phyloP scores from a whole-genome alignment of 2,113 vertebrate species.

The Pelecanoides urinatrix region DNA sequence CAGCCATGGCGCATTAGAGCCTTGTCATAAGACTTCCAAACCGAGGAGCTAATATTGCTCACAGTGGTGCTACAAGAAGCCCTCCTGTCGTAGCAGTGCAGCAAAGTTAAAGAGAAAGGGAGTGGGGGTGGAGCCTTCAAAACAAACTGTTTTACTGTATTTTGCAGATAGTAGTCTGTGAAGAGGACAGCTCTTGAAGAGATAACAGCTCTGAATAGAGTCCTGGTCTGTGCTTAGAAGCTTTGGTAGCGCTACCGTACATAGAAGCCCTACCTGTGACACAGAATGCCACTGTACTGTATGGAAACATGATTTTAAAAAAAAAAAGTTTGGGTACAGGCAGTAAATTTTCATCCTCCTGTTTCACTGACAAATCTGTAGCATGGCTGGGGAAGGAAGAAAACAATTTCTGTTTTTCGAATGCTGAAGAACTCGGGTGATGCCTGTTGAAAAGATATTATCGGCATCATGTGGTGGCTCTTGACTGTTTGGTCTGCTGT shows the following conservation, averaged over 20 bases:
- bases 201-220: neutral
- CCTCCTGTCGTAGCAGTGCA: neutral
- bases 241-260: neutral
- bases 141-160: neutral
- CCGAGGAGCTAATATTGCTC: neutral
- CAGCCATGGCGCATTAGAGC: neutral
- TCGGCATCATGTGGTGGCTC: neutral
- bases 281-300: neutral
- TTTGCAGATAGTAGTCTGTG: neutral
- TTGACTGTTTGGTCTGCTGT: neutral
- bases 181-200: neutral
- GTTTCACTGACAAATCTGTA: neutral
- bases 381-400: neutral
- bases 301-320: neutral
- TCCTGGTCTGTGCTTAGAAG: neutral
- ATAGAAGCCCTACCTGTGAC: neutral
- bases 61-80: neutral
- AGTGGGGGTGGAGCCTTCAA: neutral
- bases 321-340: neutral
- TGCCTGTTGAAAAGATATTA: neutral
- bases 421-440: neutral
- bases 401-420: neutral
- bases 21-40: neutral
- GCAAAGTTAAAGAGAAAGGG: neutral
- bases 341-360: neutral